Conservation (phyloP, 2,888 invertebrate genomes). For the Myopa tessellatipennis region DNA sequence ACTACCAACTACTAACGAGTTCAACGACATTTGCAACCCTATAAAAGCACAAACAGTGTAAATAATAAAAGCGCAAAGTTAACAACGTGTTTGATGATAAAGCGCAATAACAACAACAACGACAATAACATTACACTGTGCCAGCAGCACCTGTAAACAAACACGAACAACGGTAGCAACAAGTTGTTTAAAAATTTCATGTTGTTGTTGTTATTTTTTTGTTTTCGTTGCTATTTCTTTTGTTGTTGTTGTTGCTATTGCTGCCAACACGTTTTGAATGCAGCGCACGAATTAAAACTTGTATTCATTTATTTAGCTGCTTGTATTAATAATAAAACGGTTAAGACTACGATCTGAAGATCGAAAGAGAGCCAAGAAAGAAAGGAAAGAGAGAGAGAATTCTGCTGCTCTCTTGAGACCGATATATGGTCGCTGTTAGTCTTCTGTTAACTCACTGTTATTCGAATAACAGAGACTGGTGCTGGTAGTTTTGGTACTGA, state of each 20-base stretch:
- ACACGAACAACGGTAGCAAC: not conserved
- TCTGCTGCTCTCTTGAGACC: no score
- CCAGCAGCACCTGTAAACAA: no score
- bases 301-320: not conserved
- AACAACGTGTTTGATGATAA: no score
- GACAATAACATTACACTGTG: no score
- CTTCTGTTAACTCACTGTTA: not conserved
- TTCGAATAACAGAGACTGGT: constrained; percentile 7
- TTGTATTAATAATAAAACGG: not conserved
- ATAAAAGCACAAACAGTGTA: no score
- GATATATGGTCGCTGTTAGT: not conserved
- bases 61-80: no score
- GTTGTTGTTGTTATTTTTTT: no score
- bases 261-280: not conserved
- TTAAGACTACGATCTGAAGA: not conserved
- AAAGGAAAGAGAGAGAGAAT: not conserved
- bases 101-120: not conserved
- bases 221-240: not conserved
- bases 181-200: no score
- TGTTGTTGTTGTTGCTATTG: not conserved
- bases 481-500: not conserved
- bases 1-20: no score
- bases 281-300: not conserved
- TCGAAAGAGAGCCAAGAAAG: not conserved
- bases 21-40: no score